Percentiles rank a stretch among this genome's conserved stretches.
Evolutionary conservation across 2,113 vertebrate genomes (phyloP).

Genomic region (Candoia aspera): DNA sequence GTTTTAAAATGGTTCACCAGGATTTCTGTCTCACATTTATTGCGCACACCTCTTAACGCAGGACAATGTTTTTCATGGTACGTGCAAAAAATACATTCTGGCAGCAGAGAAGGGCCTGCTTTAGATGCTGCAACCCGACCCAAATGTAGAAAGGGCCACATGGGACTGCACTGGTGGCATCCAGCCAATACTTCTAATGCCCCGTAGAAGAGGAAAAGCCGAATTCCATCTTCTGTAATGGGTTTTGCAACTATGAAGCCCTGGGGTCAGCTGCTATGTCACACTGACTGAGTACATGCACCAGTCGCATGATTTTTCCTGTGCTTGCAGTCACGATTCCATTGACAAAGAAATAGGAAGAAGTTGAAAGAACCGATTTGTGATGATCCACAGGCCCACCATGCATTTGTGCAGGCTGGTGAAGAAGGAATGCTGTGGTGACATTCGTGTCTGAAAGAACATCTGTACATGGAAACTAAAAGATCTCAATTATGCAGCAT

Average conservation of each 20-base stretch:
- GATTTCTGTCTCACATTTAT: not conserved
- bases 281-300: not conserved
- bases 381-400: not conserved
- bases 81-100: not conserved
- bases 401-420: not conserved
- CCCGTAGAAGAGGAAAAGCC: not conserved
- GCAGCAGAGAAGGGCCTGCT: not conserved
- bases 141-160: not conserved
- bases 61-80: not conserved
- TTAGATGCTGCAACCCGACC: not conserved
- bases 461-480: not conserved
- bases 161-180: not conserved
- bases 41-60: not conserved
- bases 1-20: not conserved
- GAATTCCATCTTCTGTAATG: not conserved
- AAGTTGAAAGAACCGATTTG: not conserved
- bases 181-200: not conserved
- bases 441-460: not conserved
- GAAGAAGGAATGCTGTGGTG: not conserved
- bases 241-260: not conserved
- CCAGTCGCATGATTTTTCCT: not conserved
- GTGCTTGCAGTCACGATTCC: not conserved
- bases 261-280: not conserved
- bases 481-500: not conserved
- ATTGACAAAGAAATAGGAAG: not conserved